These are phyloP conservation scores for Sycophila sp. DNA, from an alignment of 1,140 invertebrate genomes.

Conservation along the genomic window DNA sequence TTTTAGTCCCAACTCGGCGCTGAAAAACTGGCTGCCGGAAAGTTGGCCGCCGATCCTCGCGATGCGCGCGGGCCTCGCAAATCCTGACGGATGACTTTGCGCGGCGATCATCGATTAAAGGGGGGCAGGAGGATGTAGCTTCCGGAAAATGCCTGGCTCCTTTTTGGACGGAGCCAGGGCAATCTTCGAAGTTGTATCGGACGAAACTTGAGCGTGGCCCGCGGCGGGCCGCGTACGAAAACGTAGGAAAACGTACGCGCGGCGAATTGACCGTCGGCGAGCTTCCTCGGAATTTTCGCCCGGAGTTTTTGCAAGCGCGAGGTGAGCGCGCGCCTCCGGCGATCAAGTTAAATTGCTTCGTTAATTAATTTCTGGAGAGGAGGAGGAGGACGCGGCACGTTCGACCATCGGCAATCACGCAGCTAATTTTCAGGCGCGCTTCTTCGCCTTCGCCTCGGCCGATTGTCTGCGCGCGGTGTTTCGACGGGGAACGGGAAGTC, in stretches of 20 bases:
- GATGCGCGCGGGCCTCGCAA: slow-evolving; percentile 17
- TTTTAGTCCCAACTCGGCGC: neutral
- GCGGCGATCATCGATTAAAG: neutral
- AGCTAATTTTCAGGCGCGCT: slow-evolving; percentile 1
- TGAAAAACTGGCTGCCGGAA: slow-evolving; percentile 25
- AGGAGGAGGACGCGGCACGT: slow-evolving; percentile 39
- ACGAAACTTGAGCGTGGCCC: neutral
- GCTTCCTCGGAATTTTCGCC: neutral
- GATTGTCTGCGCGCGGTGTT: neutral
- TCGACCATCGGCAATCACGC: slow-evolving; percentile 27
- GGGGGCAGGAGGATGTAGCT: neutral
- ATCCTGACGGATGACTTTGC: slow-evolving; percentile 47
- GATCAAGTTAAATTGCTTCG: slow-evolving; percentile 59
- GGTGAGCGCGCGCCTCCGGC: slow-evolving; percentile 47
- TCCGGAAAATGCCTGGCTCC: neutral
- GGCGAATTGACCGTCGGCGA: neutral
- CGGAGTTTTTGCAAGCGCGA: slow-evolving; percentile 35
- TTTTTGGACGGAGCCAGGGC: neutral
- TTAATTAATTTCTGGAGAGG: slow-evolving; percentile 57
- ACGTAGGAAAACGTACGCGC: neutral
- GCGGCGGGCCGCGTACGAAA: neutral
- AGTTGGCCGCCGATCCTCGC: neutral
- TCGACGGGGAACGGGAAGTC: no score
- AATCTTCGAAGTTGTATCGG: neutral
- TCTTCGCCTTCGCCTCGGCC: neutral